A percentile compares a stretch with the other conserved stretches of the same genome.
Evolutionary conservation across 1,140 invertebrate species (phyloP).

Genomic region (Lepidurus arcticus): DNA sequence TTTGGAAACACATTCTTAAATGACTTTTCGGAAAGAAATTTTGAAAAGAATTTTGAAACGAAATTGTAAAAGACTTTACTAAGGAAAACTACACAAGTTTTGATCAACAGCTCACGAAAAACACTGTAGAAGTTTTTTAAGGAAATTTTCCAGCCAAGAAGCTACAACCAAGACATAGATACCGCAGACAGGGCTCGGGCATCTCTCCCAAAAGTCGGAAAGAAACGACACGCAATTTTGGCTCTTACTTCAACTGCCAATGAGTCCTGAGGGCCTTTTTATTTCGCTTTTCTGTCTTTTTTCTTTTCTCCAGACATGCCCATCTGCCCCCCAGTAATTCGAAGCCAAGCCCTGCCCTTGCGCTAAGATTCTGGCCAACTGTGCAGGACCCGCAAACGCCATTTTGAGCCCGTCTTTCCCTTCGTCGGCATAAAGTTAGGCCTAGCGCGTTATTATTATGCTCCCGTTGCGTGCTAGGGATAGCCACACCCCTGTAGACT

Average conservation of each 20-base stretch:
- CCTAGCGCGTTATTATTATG: slow-evolving; percentile 8
- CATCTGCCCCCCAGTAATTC: slow-evolving; percentile 13
- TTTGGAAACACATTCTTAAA: background rate
- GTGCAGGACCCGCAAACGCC: background rate
- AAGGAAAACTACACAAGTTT: background rate
- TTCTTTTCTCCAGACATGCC: background rate
- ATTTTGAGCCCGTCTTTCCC: background rate
- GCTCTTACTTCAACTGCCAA: slow-evolving; percentile 10
- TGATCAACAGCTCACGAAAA: background rate
- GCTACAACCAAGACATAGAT: too few relatives aligned
- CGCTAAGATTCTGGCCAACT: slow-evolving; percentile 7
- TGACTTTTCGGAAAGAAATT: background rate
- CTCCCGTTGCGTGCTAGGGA: background rate
- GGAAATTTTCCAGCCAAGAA: background rate
- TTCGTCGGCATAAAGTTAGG: background rate
- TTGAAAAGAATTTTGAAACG: background rate
- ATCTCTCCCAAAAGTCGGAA: background rate
- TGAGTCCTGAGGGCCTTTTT: slow-evolving; percentile 4
- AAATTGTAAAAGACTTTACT: background rate
- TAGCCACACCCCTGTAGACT: background rate
- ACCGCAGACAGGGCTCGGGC: background rate
- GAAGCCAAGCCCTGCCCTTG: background rate
- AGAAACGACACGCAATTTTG: background rate
- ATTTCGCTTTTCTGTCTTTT: background rate
- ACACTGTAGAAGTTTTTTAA: background rate